These are phyloP conservation scores for Danionella cerebrum DNA, from an alignment of 2,113 vertebrate genomes.

Conservation along the genomic window DNA sequence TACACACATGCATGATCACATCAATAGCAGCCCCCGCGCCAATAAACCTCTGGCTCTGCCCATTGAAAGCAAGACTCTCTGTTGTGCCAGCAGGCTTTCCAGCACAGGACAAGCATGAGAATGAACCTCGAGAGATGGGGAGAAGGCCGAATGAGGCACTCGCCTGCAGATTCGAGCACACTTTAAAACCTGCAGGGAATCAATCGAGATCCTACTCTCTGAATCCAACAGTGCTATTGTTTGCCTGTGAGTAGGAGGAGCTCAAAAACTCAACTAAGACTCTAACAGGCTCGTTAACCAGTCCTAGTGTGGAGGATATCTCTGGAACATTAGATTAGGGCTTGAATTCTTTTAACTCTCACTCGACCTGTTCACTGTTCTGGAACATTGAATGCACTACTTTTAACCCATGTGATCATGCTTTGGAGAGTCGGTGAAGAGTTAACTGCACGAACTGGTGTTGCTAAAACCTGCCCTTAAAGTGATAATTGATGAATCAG, in stretches of 20 bases:
- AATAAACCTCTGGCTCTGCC: conserved; percentile 25
- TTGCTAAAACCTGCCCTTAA: too few relatives aligned
- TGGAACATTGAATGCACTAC: too few relatives aligned
- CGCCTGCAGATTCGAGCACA: conserved; percentile 43
- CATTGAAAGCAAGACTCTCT: conserved; percentile 68
- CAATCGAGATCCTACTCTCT: conserved; percentile 51
- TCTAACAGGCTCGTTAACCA: conserved; percentile 18
- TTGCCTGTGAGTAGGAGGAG: conserved; percentile 21
- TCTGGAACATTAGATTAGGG: not conserved
- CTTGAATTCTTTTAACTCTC: too few relatives aligned
- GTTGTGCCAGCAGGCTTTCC: conserved; percentile 50
- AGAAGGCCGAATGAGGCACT: conserved; percentile 53
- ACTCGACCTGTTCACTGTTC: too few relatives aligned
- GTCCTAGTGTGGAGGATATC: not conserved
- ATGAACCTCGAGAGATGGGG: conserved; percentile 45
- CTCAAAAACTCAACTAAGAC: conserved; percentile 3
- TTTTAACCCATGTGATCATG: too few relatives aligned
- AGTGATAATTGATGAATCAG: too few relatives aligned
- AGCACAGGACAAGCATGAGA: conserved; percentile 48
- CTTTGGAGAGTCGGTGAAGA: too few relatives aligned
- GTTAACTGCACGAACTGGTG: too few relatives aligned
- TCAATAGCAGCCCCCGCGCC: not conserved
- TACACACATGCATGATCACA: conserved; percentile 1
- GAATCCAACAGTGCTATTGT: conserved; percentile 5
- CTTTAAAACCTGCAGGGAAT: conserved; percentile 45